Evolutionary conservation across 1,140 invertebrate species (phyloP), one percentile per base, ranked within the genome.

Genomic region (Cydia amplana): DNA sequence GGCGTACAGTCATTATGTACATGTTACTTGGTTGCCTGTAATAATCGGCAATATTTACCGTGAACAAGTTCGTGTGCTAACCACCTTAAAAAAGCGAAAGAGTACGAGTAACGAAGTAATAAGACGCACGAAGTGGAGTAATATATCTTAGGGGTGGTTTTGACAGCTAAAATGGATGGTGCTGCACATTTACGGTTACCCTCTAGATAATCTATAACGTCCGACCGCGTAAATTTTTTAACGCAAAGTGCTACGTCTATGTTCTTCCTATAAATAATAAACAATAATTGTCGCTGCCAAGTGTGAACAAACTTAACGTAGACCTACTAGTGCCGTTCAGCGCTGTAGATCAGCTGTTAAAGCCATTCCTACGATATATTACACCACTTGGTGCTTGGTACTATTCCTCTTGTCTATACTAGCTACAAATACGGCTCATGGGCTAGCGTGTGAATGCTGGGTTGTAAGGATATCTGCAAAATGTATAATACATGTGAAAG

Each of bases 401-500:
- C 16, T 51, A 51, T n/a, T 51, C 6, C 12, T 51, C 12, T n/a
- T 51, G n/a, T 6, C n/a, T 51, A 18, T 51, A 6, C 36, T 40
- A 40, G 36, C 36, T 40, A 40, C 14, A 18, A 51, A 51, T 51
- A 18, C 49, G 49, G n/a, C 4, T 14, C 16, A 51, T 0, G 49
- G 49, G 16, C 49, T 51, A 51, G 16, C 49, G 49, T 51, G 49
- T 51, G 49, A 51, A 51, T 7, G 4, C 49, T 51, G 49, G 49
- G n/a, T 18, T 51, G n/a, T 51, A 51, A 51, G n/a, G n/a, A 51
- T 51, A 18, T 51, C 49, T 51, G 43, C 43, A 51, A 51, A 40
- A 40, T 40, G 36, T 40, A 40, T 36, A 36, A 51, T 51, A 51
- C 16, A 18, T 51, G 49, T 4, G 1, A 16, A 49, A 49, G 16